Base-by-base conservation (phyloP, 2,888 invertebrate species). In the Zele albiditarsus region DNA sequence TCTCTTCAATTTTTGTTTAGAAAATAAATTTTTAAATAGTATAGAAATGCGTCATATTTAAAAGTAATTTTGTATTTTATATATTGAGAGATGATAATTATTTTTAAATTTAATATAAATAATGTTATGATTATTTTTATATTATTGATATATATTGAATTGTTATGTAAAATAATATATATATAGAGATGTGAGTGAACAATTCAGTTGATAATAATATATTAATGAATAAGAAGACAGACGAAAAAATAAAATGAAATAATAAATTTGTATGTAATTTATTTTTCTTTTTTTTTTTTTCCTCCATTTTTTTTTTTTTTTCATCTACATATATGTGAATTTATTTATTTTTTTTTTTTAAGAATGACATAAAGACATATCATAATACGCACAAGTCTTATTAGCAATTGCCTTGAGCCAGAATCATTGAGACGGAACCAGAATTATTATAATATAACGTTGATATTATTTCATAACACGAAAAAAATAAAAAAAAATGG, bases 391-490 rank as follows among this genome's bases (percentile, higher is more conserved):
- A 20, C 10, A 38, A 38, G 38, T 38, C 38, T 38, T 38, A 38
- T 38, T 38, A 53, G 23, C n/a, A 53, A 20, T 82, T 80, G 79
- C 88, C 88, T 89, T 89, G 88, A 88, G 86, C 88, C 85, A 84
- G 84, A 89, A 88, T 87, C 88, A 80, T 82, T 86, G 83, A 85
- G 79, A 84, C 82, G 86, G 84, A 88, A 88, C 85, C 82, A 80
- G 80, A 83, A 84, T 80, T 82, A 82, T 85, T 79, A 78, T 80
- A 81, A 82, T 82, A 81, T 84, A 80, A 82, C 77, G 80, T 80
- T 82, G 79, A 81, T 81, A 81, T 80, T 77, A 82, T 80, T 79
- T 79, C 20, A 53, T 20, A 53, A 53, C 20, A 53, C 53, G 53
- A 20, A 53, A 42, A 42, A 42, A 33, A 33, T 33, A 6, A 33